Conservation (phyloP, 30 jellyfish, hydroid and myxozoan species). For the Catostylus mosaicus region DNA sequence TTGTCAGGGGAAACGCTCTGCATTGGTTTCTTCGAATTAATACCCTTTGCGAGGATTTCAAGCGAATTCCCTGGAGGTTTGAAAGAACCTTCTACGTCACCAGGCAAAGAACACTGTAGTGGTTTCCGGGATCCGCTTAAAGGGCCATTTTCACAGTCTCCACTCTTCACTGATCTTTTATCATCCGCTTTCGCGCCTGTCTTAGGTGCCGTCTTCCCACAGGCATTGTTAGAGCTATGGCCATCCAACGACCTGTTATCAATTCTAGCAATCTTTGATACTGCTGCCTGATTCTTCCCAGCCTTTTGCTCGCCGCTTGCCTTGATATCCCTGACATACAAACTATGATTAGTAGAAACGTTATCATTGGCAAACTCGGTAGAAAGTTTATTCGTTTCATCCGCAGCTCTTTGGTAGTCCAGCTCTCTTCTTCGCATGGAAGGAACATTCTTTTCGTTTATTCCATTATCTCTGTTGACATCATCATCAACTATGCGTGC, state of each 20-base stretch:
- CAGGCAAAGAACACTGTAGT: not conserved
- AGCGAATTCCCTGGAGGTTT: not conserved
- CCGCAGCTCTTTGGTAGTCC: not conserved
- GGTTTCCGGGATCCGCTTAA: not conserved
- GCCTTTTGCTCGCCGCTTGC: not conserved
- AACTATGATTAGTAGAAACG: too few species aligned
- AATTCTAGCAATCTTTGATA: not conserved
- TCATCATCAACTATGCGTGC: not conserved
- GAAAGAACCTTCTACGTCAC: not conserved
- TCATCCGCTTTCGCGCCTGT: not conserved
- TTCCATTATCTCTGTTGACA: not conserved
- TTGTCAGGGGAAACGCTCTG: slow-evolving; percentile 10
- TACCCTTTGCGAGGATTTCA: not conserved
- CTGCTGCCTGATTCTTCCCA: not conserved
- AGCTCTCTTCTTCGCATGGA: not conserved
- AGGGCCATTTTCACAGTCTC: not conserved
- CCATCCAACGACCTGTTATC: not conserved
- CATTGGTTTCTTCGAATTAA: not conserved
- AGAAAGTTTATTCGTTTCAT: not conserved
- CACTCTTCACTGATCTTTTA: not conserved
- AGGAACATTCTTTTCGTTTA: not conserved
- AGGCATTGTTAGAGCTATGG: not conserved
- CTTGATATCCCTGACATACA: too few species aligned
- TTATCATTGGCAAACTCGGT: not conserved
- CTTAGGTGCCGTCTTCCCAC: not conserved